Percentiles rank a stretch among this genome's conserved stretches.
Conservation (phyloP, 2,797 vertebrate genomes). For the Smutsia temminckii region DNA sequence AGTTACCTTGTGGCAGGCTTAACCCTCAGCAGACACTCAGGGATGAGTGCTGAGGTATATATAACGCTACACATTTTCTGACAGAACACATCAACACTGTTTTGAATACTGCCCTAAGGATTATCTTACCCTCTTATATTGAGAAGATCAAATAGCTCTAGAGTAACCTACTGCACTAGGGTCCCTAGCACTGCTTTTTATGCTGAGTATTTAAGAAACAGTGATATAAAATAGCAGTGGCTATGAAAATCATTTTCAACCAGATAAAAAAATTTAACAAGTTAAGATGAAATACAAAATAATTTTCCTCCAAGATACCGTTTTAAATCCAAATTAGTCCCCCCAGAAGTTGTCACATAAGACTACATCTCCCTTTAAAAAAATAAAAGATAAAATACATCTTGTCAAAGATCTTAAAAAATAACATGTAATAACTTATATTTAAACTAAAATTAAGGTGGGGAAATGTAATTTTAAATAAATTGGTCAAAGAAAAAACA, state of each 20-base stretch:
- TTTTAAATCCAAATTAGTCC: conserved; percentile 9
- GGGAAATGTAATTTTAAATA: conserved; percentile 30
- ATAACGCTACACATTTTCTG: conserved; percentile 18
- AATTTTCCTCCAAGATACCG: conserved; percentile 2
- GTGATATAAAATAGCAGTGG: conserved; percentile 20
- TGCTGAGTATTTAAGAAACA: conserved; percentile 14
- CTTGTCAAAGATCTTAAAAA: conserved; percentile 49
- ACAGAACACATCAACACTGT: conserved; percentile 9
- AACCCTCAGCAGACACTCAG: background rate
- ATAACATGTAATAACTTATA: background rate
- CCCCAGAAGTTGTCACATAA: background rate
- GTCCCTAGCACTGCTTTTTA: conserved; percentile 27
- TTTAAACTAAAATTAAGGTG: conserved; percentile 44
- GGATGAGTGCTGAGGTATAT: background rate
- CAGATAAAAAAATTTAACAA: conserved; percentile 36
- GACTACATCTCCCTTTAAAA: background rate
- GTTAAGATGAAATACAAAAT: conserved; percentile 43
- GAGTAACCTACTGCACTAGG: background rate
- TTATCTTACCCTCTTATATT: background rate
- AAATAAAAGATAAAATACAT: background rate
- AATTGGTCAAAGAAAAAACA: background rate
- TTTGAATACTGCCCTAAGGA: background rate
- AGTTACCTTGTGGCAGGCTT: background rate
- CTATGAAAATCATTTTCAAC: conserved; percentile 49
- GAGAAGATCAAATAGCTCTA: background rate